Evolutionary conservation across 1,140 invertebrate genomes (phyloP).

Genomic region (Aphaenogaster rudis): DNA sequence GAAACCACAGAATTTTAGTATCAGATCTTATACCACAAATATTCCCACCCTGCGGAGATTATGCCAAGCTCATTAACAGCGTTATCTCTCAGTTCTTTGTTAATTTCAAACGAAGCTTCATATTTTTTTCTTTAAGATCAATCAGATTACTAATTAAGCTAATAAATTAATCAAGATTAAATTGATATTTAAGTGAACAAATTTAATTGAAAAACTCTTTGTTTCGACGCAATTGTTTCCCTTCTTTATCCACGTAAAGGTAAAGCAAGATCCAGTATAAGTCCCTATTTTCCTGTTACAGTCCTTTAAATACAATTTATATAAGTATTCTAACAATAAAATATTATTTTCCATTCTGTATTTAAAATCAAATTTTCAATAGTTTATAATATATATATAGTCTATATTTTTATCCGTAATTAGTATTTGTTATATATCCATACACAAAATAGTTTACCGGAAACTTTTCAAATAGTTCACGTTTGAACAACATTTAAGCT

Average conservation of each 20-base stretch:
- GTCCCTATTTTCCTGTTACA: not conserved
- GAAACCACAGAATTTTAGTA: slow-evolving; percentile 3
- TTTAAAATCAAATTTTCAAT: not conserved
- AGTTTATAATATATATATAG: not conserved
- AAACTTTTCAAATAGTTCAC: not conserved
- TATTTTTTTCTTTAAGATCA: not conserved
- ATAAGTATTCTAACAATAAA: not conserved
- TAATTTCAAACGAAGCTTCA: not conserved
- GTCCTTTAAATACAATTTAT: not conserved
- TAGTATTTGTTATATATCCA: not conserved
- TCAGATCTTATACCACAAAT: not conserved
- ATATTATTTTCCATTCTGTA: not conserved
- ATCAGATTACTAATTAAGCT: not conserved
- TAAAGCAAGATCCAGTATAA: not conserved
- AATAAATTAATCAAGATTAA: not conserved
- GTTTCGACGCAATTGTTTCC: not conserved
- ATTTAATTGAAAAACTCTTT: slow-evolving; percentile 1
- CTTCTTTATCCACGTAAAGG: not conserved
- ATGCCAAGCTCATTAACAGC: not conserved
- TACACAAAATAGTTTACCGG: not conserved
- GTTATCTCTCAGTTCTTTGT: not conserved
- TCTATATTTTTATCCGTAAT: not conserved
- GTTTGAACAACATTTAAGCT: not conserved
- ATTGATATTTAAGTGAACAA: not conserved
- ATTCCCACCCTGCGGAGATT: not conserved